Percentiles rank a stretch among this genome's conserved stretches.
phyloP scores from a whole-genome alignment of 2,797 vertebrate species.

The Phaenicophaeus curvirostris region DNA sequence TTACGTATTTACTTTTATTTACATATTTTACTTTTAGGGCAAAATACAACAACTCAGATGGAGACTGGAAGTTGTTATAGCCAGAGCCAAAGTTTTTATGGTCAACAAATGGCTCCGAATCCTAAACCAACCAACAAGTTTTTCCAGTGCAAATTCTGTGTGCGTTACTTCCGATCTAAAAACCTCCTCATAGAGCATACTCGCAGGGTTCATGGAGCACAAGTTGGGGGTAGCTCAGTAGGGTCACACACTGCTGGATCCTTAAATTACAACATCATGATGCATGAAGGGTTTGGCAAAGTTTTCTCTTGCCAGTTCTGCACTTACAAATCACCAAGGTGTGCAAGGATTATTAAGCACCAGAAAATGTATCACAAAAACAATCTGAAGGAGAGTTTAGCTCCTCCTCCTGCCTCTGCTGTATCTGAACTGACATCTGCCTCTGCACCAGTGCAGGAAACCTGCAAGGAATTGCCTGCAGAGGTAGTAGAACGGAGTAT shows the following conservation, averaged over 20 bases:
- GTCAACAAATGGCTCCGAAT: conserved; percentile 74
- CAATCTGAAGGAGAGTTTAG: conserved; percentile 78
- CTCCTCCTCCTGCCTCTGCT: conserved; percentile 67
- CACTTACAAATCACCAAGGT: conserved; percentile 94
- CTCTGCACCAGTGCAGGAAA: conserved; percentile 80
- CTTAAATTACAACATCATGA: conserved; percentile 86
- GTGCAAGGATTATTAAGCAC: conserved; percentile 92
- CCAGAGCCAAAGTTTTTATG: conserved; percentile 82
- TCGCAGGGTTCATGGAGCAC: conserved; percentile 91
- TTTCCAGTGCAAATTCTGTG: conserved; percentile 98
- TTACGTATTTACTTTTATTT: conserved; percentile 54
- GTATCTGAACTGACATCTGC: conserved; percentile 78
- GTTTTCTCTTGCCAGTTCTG: conserved; percentile 96
- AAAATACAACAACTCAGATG: conserved; percentile 82
- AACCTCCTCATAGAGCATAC: conserved; percentile 94
- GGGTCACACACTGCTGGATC: conserved; percentile 79
- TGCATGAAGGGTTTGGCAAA: conserved; percentile 91
- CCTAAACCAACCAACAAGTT: conserved; percentile 89
- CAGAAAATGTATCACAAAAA: conserved; percentile 94
- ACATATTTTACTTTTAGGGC: conserved; percentile 83
- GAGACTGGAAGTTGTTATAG: conserved; percentile 81
- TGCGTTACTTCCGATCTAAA: conserved; percentile 98
- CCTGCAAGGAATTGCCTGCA: conserved; percentile 80
- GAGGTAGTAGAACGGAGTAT: conserved; percentile 80
- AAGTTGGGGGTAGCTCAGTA: conserved; percentile 76